These are phyloP conservation scores for Scomber japonicus DNA, from an alignment of 2,113 vertebrate species.

Conservation along the genomic window DNA sequence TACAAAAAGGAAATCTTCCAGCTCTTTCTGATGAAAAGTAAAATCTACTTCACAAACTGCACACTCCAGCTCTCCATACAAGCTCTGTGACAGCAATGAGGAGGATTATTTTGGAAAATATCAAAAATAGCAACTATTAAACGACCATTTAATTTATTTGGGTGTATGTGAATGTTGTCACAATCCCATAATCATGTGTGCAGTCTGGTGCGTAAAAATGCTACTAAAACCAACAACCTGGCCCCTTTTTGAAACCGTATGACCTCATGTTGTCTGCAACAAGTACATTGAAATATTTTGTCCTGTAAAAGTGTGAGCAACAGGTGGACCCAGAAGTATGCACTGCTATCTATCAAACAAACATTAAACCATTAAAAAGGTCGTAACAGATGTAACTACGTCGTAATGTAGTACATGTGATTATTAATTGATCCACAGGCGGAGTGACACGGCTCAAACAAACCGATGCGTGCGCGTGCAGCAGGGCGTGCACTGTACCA, in stretches of 20 bases:
- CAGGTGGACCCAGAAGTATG: conserved; percentile 37
- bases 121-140: no score
- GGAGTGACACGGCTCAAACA: no score
- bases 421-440: no score
- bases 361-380: not conserved
- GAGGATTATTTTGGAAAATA: no score
- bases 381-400: not conserved
- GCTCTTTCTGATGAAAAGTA: no score
- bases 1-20: no score
- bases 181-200: not conserved
- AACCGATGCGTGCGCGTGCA: not conserved
- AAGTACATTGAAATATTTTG: not conserved
- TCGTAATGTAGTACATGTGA: not conserved
- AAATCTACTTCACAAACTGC: no score
- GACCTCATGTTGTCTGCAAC: not conserved
- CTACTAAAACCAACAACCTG: not conserved
- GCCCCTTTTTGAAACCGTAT: not conserved
- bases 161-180: not conserved
- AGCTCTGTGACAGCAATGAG: no score
- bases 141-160: not conserved
- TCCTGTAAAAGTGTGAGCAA: conserved; percentile 27
- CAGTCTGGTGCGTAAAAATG: not conserved
- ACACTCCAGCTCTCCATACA: no score
- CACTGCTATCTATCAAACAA: not conserved
- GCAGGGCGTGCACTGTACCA: not conserved